Evolutionary conservation across 2,113 vertebrate species (phyloP).

Genomic region (Macquaria australasica): DNA sequence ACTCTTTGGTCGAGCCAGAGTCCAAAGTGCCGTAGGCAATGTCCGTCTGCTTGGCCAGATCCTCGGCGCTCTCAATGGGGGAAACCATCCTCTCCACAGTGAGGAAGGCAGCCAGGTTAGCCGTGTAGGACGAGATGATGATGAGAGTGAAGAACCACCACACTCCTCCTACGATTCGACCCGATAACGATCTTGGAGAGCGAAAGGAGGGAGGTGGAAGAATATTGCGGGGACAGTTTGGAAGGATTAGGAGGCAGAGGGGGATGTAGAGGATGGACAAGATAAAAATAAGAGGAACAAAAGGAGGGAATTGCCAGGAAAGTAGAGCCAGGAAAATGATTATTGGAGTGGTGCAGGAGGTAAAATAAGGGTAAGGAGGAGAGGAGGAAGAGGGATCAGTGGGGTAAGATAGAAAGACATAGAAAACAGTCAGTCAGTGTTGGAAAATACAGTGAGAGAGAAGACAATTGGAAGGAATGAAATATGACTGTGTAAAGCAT

Average conservation of each 20-base stretch:
- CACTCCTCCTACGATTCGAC: constrained; percentile 97
- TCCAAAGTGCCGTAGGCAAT: constrained; percentile 98
- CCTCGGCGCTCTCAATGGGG: constrained; percentile 98
- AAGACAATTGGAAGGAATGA: constrained; percentile 6
- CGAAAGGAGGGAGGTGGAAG: neutral
- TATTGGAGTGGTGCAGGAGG: constrained; percentile 19
- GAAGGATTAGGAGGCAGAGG: constrained; percentile 17
- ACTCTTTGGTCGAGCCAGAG: constrained; percentile 99
- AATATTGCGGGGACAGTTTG: constrained; percentile 12
- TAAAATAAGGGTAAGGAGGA: constrained; percentile 39
- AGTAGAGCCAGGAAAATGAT: constrained; percentile 13
- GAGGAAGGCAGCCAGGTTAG: constrained; percentile 98
- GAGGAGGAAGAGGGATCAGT: constrained; percentile 22
- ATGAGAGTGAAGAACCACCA: constrained; percentile 99
- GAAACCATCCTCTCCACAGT: constrained; percentile 99
- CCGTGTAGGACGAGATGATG: constrained; percentile 99
- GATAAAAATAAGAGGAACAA: neutral
- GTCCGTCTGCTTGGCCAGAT: constrained; percentile 98
- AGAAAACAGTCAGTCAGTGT: constrained; percentile 42
- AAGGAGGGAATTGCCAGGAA: constrained; percentile 1
- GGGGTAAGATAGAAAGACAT: constrained; percentile 38
- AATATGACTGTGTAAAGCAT: constrained; percentile 37
- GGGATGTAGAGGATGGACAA: neutral
- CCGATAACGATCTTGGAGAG: constrained; percentile 93
- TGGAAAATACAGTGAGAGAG: neutral